Conservation (phyloP, 1,140 invertebrate species). For the Acromyrmex heyeri region DNA sequence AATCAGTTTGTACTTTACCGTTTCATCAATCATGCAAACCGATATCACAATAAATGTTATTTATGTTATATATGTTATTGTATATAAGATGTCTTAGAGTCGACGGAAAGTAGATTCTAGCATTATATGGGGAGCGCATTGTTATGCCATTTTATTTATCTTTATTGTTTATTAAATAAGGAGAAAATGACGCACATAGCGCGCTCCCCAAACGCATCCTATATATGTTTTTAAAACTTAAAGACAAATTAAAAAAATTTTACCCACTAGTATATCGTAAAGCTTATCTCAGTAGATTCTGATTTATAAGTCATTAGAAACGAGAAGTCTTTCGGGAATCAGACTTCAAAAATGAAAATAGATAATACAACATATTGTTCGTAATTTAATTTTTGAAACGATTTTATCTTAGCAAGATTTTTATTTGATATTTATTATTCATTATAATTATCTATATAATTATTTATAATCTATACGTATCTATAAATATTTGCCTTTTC, state of each 20-base stretch:
- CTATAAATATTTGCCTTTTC: background rate
- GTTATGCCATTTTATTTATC: too few species aligned
- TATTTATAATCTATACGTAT: background rate
- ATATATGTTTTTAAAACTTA: constrained; percentile 10
- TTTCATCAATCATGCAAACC: background rate
- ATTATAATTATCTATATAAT: constrained; percentile 2
- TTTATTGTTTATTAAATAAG: too few species aligned
- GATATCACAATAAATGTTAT: constrained; percentile 34
- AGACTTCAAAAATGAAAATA: background rate
- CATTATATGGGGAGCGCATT: background rate
- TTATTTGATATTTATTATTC: background rate
- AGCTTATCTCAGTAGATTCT: constrained; percentile 4
- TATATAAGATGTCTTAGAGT: constrained; percentile 45
- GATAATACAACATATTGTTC: background rate
- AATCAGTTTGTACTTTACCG: constrained; percentile 30
- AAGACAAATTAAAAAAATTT: background rate
- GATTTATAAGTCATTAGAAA: constrained; percentile 3
- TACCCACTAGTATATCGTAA: background rate
- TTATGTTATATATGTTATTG: constrained; percentile 28
- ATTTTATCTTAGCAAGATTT: background rate
- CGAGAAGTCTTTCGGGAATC: background rate
- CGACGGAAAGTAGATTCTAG: background rate
- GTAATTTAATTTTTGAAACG: constrained; percentile 4
- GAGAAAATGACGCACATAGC: too few species aligned
- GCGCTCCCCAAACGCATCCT: too few species aligned